Evolutionary conservation across 2,888 invertebrate species (phyloP).

Genomic region (Macroteleia sp.): DNA sequence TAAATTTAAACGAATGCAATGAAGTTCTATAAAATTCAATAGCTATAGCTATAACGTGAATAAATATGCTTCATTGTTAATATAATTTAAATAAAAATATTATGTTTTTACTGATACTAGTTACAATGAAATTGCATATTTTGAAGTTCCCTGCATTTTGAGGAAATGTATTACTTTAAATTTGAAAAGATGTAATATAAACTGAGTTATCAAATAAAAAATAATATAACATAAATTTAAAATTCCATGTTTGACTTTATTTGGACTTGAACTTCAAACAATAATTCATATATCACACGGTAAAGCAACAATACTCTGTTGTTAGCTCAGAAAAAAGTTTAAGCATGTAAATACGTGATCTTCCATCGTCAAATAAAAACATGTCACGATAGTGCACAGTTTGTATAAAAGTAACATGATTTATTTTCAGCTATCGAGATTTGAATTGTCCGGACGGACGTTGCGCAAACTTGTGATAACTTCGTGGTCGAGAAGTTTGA

Average conservation of each 20-base stretch:
- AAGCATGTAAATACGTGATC: constrained; percentile 61
- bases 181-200: no score
- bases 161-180: no score
- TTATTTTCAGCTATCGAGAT: constrained; percentile 47
- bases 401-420: constrained; percentile 53
- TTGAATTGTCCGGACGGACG: constrained; percentile 43
- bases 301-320: constrained; percentile 16
- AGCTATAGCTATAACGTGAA: no score
- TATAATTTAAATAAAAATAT: no score
- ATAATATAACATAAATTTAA: no score
- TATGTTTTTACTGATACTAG: no score
- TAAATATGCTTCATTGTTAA: no score
- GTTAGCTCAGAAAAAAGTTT: constrained; percentile 55
- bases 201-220: no score
- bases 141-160: no score
- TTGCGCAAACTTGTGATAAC: constrained; percentile 55
- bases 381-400: constrained; percentile 48
- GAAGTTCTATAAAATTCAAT: no score
- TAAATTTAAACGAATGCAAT: no score
- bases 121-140: no score
- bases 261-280: neutral
- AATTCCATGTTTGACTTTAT: constrained; percentile 7
- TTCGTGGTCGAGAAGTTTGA: constrained; percentile 44
- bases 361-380: constrained; percentile 49
- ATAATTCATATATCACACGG: neutral